Evolutionary conservation across 1,140 invertebrate species (phyloP).

Genomic region (Procambarus virginalis): DNA sequence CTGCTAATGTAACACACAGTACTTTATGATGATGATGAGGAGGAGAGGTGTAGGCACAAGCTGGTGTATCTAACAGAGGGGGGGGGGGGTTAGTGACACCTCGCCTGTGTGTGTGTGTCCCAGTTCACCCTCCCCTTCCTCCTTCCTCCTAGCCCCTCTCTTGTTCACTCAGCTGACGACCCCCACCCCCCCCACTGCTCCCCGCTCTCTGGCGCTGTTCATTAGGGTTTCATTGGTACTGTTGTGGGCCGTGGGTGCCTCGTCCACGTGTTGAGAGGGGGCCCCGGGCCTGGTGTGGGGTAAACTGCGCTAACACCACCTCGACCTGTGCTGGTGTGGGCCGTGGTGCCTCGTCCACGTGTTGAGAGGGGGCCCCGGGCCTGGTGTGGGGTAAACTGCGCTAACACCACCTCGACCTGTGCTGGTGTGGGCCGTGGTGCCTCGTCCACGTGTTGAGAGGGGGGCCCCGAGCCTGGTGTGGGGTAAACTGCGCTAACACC

Average conservation of each 20-base stretch:
- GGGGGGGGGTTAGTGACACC: constrained; percentile 25
- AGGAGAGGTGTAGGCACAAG: neutral
- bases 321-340: too few relatives aligned
- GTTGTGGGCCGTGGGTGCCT: neutral
- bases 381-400: too few relatives aligned
- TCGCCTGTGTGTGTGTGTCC: neutral
- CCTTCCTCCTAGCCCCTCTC: neutral
- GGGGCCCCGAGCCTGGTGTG: too few relatives aligned
- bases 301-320: neutral
- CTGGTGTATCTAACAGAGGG: neutral
- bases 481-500: neutral
- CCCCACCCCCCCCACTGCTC: constrained; percentile 15
- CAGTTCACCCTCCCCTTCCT: neutral
- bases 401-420: too few relatives aligned
- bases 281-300: neutral
- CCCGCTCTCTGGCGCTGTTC: neutral
- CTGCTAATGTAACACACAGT: neutral
- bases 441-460: neutral
- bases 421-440: neutral
- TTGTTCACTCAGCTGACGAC: constrained; percentile 47
- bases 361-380: neutral
- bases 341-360: neutral
- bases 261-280: neutral
- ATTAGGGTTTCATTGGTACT: neutral
- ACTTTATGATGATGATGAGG: too few relatives aligned